These are phyloP conservation scores for Oncorhynchus tshawytscha DNA, from an alignment of 2,113 vertebrate genomes.

Conservation along the genomic window DNA sequence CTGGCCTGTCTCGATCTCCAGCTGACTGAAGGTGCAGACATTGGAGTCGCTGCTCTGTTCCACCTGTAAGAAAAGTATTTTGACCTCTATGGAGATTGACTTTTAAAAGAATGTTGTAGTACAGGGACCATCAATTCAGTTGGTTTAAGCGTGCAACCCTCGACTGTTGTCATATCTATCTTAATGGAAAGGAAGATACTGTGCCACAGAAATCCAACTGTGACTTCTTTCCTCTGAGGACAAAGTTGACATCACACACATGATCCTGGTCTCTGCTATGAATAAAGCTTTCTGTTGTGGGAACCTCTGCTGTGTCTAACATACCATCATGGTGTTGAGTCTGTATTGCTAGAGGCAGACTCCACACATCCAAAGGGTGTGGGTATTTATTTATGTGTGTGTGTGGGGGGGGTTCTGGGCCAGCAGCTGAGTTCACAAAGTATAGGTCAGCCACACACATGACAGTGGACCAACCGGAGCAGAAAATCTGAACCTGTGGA, in stretches of 20 bases:
- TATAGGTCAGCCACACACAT: neutral
- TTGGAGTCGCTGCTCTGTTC: too few species aligned
- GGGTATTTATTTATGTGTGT: neutral
- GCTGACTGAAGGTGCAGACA: too few species aligned
- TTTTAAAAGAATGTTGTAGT: neutral
- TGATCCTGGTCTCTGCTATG: too few species aligned
- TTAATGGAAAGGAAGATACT: neutral
- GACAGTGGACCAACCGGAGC: constrained; percentile 25
- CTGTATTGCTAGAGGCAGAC: neutral
- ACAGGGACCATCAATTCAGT: neutral
- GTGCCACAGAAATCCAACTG: neutral
- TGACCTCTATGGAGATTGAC: neutral
- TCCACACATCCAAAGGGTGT: neutral
- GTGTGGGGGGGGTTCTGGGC: too few species aligned
- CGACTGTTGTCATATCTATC: too few species aligned
- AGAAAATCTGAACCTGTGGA: constrained; percentile 35
- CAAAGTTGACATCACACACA: neutral
- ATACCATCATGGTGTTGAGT: neutral
- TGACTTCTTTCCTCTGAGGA: neutral
- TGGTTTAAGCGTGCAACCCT: too few species aligned
- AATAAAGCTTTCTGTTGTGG: neutral
- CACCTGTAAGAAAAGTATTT: neutral
- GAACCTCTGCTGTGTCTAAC: neutral
- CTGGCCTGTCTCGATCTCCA: neutral
- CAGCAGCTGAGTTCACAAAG: constrained; percentile 28